Conservation (phyloP, 2,888 invertebrate genomes). For the Biston stratarius region DNA sequence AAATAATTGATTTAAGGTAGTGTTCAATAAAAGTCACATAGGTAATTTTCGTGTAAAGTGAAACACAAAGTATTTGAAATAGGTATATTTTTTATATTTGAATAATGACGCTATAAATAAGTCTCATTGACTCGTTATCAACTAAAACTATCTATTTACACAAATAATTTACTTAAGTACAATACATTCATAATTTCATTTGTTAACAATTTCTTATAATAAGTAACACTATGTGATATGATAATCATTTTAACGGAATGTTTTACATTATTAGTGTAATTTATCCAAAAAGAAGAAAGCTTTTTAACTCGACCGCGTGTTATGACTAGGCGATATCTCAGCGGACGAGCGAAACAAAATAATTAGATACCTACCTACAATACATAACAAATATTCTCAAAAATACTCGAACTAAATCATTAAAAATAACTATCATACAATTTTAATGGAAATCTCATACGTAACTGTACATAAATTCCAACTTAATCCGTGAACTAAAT, state of each 20-base stretch:
- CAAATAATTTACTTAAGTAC: conserved; percentile 74
- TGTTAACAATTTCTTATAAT: conserved; percentile 54
- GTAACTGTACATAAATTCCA: conserved; percentile 84
- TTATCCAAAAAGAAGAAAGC: conserved; percentile 40
- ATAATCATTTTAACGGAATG: conserved; percentile 44
- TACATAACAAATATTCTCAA: conserved; percentile 38
- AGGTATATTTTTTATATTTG: conserved; percentile 40
- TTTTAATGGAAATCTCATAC: conserved; percentile 78
- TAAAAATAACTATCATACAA: conserved; percentile 66
- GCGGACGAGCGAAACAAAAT: conserved; percentile 62
- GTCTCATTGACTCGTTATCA: conserved; percentile 32
- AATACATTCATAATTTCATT: conserved; percentile 55
- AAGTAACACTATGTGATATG: conserved; percentile 40
- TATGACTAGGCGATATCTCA: conserved; percentile 79
- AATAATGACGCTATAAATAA: conserved; percentile 42
- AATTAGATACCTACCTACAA: conserved; percentile 17
- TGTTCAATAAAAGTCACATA: no score
- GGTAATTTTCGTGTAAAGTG: neutral
- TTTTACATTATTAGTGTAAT: conserved; percentile 35
- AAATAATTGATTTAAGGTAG: no score
- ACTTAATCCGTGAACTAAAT: conserved; percentile 46
- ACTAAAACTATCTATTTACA: conserved; percentile 60
- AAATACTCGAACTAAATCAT: conserved; percentile 37
- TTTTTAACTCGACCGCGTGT: conserved; percentile 62
- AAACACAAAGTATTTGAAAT: conserved; percentile 28